phyloP scores from a whole-genome alignment of 1,140 invertebrate species.

The Trichoplusia ni region DNA sequence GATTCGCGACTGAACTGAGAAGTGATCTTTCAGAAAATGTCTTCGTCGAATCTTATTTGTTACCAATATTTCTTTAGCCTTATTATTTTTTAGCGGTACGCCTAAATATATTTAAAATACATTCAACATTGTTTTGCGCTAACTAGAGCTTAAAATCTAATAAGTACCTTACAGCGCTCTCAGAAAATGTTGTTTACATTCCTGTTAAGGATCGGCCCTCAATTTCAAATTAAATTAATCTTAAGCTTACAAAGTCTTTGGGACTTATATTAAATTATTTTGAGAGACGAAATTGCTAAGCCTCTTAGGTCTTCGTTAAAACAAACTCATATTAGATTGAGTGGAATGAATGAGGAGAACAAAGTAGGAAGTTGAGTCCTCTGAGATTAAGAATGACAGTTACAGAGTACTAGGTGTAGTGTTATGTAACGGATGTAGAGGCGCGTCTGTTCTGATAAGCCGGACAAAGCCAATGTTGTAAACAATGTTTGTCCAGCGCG shows the following conservation, averaged over 20 bases:
- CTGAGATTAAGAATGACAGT: conserved; percentile 25
- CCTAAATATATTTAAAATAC: too few relatives aligned
- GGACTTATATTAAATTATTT: background rate
- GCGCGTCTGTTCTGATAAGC: background rate
- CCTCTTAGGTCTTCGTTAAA: background rate
- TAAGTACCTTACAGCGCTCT: background rate
- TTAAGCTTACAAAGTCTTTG: background rate
- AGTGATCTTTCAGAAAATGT: too few relatives aligned
- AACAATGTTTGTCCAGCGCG: background rate
- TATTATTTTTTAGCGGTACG: too few relatives aligned
- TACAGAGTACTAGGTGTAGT: conserved; percentile 21
- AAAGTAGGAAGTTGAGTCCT: conserved; percentile 21
- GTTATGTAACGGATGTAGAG: conserved; percentile 16
- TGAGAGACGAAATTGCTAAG: background rate
- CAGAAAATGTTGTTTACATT: background rate
- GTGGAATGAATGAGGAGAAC: conserved; percentile 10
- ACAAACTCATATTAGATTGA: conserved; percentile 8
- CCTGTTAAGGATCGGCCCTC: background rate
- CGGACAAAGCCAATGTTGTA: background rate
- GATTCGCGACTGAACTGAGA: too few relatives aligned
- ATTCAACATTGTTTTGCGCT: too few relatives aligned
- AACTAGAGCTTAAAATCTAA: too few relatives aligned
- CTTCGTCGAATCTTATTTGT: too few relatives aligned
- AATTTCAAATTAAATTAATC: conserved; percentile 8
- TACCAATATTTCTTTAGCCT: too few relatives aligned